A percentile compares a stretch with the other conserved stretches of the same genome.
phyloP scores from a whole-genome alignment of 1,140 invertebrate genomes.

The Calephelis virginiensis region DNA sequence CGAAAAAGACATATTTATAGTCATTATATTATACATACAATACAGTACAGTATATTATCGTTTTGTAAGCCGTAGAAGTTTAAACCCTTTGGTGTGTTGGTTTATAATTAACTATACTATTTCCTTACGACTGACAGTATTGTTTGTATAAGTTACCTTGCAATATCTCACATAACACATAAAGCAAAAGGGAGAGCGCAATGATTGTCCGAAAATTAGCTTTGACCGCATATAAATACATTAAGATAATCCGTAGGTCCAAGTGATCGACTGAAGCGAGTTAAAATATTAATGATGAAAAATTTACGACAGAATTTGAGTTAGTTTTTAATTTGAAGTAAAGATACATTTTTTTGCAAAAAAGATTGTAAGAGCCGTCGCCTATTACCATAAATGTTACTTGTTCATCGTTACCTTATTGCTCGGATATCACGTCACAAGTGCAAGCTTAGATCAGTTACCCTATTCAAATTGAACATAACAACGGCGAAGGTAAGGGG shows the following conservation, averaged over 20 bases:
- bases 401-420: no score
- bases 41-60: neutral
- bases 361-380: no score
- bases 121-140: constrained; percentile 17
- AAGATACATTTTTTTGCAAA: no score
- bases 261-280: constrained; percentile 24
- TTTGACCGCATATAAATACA: constrained; percentile 75
- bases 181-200: constrained; percentile 46
- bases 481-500: no score
- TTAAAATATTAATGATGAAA: neutral
- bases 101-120: constrained; percentile 19
- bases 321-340: no score
- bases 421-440: no score
- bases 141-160: constrained; percentile 44
- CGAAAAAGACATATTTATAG: no score
- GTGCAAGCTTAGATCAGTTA: no score
- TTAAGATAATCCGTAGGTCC: constrained; percentile 65
- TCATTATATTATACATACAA: no score
- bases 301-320: no score
- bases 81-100: neutral
- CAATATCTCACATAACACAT: constrained; percentile 47
- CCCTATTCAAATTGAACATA: no score
- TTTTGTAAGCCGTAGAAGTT: neutral
- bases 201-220: constrained; percentile 75
- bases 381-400: no score